phyloP scores from a whole-genome alignment of 2,888 invertebrate genomes.

The Scrobipalpa costella region DNA sequence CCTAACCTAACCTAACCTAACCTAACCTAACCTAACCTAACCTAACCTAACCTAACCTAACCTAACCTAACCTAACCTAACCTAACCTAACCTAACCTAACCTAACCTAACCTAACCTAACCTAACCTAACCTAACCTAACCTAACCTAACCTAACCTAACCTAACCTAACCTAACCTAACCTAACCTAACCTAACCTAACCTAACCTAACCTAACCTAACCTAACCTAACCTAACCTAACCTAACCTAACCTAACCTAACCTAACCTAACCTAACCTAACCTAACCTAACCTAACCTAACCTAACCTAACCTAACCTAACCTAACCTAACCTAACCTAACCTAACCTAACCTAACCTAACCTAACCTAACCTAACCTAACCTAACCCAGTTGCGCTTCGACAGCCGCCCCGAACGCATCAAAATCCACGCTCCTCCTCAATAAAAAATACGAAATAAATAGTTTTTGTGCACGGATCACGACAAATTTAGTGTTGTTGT shows the following conservation, averaged over 20 bases:
- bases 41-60: constrained; percentile 31
- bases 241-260: constrained; percentile 19
- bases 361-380: constrained; percentile 24
- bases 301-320: constrained; percentile 24
- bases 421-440: no score
- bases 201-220: constrained; percentile 21
- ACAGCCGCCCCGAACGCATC: no score
- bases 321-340: constrained; percentile 25
- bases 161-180: constrained; percentile 19
- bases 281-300: constrained; percentile 18
- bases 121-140: constrained; percentile 4
- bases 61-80: constrained; percentile 29
- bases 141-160: constrained; percentile 22
- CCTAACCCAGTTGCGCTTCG: no score
- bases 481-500: no score
- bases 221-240: constrained; percentile 18
- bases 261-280: neutral
- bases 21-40: constrained; percentile 29
- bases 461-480: no score
- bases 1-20: constrained; percentile 23
- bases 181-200: constrained; percentile 22
- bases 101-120: constrained; percentile 17
- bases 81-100: constrained; percentile 10
- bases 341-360: constrained; percentile 27
- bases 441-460: no score